Evolutionary conservation across 2,113 vertebrate species (phyloP).

Genomic region (Triplophysa tibetana): DNA sequence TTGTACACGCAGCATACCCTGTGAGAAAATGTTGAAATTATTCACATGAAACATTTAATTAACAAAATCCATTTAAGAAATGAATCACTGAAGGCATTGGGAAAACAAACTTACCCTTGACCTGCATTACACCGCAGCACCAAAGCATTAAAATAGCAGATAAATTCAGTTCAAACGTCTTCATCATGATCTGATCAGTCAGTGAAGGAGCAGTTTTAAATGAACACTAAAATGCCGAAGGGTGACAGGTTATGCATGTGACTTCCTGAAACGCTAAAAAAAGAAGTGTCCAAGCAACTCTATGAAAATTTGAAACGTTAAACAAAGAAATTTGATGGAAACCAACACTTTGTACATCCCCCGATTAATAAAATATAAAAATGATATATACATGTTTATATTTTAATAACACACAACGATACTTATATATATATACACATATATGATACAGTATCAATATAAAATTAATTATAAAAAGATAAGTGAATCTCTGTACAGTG

Average conservation of each 20-base stretch:
- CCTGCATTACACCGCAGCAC: background rate
- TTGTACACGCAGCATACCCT: slow-evolving; percentile 8
- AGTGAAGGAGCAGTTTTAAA: background rate
- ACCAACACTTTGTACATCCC: too few relatives aligned
- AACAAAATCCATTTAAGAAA: background rate
- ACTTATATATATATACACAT: too few relatives aligned
- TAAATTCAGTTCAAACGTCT: background rate
- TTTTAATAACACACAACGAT: background rate
- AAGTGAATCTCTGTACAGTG: too few relatives aligned
- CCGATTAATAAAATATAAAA: background rate
- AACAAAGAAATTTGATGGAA: too few relatives aligned
- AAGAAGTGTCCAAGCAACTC: background rate
- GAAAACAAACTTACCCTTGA: slow-evolving; percentile 24
- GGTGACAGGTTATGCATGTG: too few relatives aligned
- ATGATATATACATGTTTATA: background rate
- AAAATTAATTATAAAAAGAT: too few relatives aligned
- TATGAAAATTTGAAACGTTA: too few relatives aligned
- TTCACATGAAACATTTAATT: background rate
- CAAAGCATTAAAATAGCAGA: slow-evolving; percentile 7
- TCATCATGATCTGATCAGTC: background rate
- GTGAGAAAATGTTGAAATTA: background rate
- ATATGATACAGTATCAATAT: too few relatives aligned
- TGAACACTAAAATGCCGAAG: too few relatives aligned
- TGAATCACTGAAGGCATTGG: background rate
- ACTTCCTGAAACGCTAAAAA: too few relatives aligned